Base-by-base conservation (phyloP, 1,140 invertebrate species). In the Papilio helenus region DNA sequence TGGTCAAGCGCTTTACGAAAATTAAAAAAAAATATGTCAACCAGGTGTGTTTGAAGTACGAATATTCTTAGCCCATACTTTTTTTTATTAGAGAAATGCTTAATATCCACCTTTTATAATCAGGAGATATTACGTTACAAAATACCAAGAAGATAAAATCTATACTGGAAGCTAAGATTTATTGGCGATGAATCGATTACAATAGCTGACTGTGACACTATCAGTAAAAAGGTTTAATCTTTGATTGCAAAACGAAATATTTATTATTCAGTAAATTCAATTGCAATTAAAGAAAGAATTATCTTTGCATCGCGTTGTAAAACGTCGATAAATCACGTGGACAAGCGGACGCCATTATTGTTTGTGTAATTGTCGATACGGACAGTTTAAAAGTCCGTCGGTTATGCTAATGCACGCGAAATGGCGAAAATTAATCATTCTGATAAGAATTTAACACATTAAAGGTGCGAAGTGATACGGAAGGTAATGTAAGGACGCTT, bases 291-390 rank as follows among this genome's bases (percentile, higher is more conserved):
- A 74, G 55, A 77, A 61, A 77, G 55, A 4, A 87, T 89, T 91
- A 90, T 88, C 88, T 89, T 90, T 92, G 91, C 88, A 87, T 83
- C 80, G 78, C 80, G 76, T 51, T 76, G 79, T 79, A 82, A 58
- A 81, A 71, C 73, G 77, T 76, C 82, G 86, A 85, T 90, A 90
- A 88, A 91, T 88, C 89, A 89, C 80, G 79, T 76, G 76, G 76
- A 77, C 78, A 79, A 82, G 80, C 81, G 68, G 51, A 81, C 83
- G 81, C 87, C 88, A 89, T 91, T 89, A 90, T 88, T 87, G 86
- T 89, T 91, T 86, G 86, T 84, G 86, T 91, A 92, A 90, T 91
- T 91, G 86, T 83, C 88, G 80, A 81, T 79, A 79, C 71, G 81
- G 72, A 83, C 84, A 84, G 84, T 83, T 83, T 83, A 84, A 61